Percentiles rank a stretch among this genome's conserved stretches.
Conservation (phyloP, 2,888 invertebrate species). For the Busseola fusca region DNA sequence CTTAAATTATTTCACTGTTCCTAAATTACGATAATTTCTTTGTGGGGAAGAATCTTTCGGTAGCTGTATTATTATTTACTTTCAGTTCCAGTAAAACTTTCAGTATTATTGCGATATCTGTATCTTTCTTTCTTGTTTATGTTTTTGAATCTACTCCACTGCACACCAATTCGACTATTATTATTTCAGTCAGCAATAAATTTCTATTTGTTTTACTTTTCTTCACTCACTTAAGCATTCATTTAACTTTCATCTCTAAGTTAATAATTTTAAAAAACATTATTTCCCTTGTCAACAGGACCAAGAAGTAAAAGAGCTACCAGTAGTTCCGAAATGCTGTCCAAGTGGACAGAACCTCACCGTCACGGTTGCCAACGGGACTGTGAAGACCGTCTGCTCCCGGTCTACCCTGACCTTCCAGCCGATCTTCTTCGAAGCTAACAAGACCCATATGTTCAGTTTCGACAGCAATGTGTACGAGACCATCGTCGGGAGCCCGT, state of each 20-base stretch:
- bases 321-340: constrained; percentile 88
- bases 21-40: constrained; percentile 7
- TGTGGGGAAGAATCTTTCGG: background rate
- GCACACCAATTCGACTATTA: background rate
- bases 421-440: constrained; percentile 87
- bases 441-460: constrained; percentile 84
- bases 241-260: background rate
- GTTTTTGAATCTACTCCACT: background rate
- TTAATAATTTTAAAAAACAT: background rate
- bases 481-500: constrained; percentile 89
- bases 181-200: background rate
- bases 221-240: background rate
- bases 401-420: constrained; percentile 82
- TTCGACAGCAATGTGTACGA: constrained; percentile 85
- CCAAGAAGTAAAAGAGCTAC: constrained; percentile 77
- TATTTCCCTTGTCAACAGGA: constrained; percentile 70
- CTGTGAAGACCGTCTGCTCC: constrained; percentile 74
- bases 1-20: constrained; percentile 1
- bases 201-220: background rate
- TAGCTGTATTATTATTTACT: background rate
- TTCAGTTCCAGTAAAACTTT: background rate
- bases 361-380: constrained; percentile 73
- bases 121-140: background rate
- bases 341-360: constrained; percentile 85
- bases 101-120: background rate